These are phyloP conservation scores for Onychomys torridus DNA, from an alignment of 2,797 vertebrate genomes.

Conservation along the genomic window DNA sequence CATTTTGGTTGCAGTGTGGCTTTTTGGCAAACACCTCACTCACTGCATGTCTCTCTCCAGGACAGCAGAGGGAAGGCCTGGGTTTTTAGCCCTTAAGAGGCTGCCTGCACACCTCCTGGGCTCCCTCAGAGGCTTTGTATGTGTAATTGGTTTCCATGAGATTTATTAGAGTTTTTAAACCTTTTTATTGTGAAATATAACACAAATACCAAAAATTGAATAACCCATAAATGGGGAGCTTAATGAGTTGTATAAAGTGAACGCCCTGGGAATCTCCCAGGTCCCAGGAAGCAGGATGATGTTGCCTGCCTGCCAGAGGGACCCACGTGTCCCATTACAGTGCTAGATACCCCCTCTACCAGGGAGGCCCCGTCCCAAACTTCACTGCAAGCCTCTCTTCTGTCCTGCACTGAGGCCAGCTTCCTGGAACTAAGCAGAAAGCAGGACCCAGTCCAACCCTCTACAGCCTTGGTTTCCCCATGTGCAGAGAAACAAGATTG, in stretches of 20 bases:
- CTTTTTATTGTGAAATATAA: slow-evolving; percentile 78
- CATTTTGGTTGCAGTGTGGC: not conserved
- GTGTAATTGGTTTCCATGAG: slow-evolving; percentile 66
- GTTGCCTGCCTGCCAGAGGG: not conserved
- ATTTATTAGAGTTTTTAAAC: slow-evolving; percentile 74
- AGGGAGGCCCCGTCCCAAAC: accelerated
- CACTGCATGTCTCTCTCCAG: not conserved
- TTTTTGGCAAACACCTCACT: not conserved
- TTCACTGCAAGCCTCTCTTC: accelerated
- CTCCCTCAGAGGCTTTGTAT: not conserved
- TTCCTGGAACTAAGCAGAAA: not conserved
- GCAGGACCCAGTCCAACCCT: not conserved
- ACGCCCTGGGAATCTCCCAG: slow-evolving; percentile 41
- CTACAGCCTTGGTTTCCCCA: not conserved
- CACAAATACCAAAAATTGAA: slow-evolving; percentile 75
- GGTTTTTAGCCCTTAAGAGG: not conserved
- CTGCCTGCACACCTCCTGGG: not conserved
- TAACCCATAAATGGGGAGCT: slow-evolving; percentile 63
- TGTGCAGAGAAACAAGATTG: not conserved
- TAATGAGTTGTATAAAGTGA: slow-evolving; percentile 68
- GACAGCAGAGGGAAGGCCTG: not conserved
- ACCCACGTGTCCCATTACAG: accelerated
- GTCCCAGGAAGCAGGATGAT: not conserved
- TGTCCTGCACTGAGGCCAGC: not conserved
- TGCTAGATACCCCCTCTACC: not conserved